phyloP scores from a whole-genome alignment of 2,888 invertebrate genomes.

The Mythimna pallens region DNA sequence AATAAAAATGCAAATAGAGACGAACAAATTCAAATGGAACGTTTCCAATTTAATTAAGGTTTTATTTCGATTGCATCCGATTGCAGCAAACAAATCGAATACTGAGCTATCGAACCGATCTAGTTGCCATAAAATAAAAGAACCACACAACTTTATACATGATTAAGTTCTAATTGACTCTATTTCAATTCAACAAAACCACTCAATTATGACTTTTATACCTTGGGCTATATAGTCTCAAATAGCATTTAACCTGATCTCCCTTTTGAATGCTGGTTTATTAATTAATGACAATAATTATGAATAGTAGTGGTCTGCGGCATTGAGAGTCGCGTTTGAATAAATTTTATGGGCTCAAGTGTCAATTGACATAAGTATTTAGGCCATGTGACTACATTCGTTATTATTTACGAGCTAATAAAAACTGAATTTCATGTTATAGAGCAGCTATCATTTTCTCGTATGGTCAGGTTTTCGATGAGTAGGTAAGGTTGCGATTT shows the following conservation, averaged over 20 bases:
- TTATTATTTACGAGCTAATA: slow-evolving; percentile 56
- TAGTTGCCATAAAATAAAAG: slow-evolving; percentile 32
- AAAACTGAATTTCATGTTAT: slow-evolving; percentile 62
- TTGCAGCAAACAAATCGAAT: slow-evolving; percentile 18
- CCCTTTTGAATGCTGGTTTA: slow-evolving; percentile 53
- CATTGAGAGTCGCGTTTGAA: slow-evolving; percentile 71
- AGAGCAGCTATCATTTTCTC: slow-evolving; percentile 36
- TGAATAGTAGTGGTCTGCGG: slow-evolving; percentile 68
- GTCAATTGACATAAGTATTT: slow-evolving; percentile 82
- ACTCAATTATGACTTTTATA: slow-evolving; percentile 27
- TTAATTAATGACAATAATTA: slow-evolving; percentile 75
- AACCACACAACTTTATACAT: slow-evolving; percentile 20
- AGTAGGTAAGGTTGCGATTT: slow-evolving; percentile 50
- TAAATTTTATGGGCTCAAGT: slow-evolving; percentile 77
- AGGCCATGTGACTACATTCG: slow-evolving; percentile 71
- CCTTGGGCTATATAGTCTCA: slow-evolving; percentile 19
- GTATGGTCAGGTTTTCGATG: slow-evolving; percentile 26
- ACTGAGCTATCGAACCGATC: neutral
- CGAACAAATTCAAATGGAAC: slow-evolving; percentile 24
- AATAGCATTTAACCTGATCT: slow-evolving; percentile 15
- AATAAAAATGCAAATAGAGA: neutral
- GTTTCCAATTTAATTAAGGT: slow-evolving; percentile 17
- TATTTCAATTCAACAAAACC: slow-evolving; percentile 20
- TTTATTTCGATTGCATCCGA: slow-evolving; percentile 25
- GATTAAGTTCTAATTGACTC: slow-evolving; percentile 46